These are phyloP conservation scores for Psilopsiagon aurifrons DNA, from an alignment of 2,113 vertebrate species.

Conservation along the genomic window DNA sequence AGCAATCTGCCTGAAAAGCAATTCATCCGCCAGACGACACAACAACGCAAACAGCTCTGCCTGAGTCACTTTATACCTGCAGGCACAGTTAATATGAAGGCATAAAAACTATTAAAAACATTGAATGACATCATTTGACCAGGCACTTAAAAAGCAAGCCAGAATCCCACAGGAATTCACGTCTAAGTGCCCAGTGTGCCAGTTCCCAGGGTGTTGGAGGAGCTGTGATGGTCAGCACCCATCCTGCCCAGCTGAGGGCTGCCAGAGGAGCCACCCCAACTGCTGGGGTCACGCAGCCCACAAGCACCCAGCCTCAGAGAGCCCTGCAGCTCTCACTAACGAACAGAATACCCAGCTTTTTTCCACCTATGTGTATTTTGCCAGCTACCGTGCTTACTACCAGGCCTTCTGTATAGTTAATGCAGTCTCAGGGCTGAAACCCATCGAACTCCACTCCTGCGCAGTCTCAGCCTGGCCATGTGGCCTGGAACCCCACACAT, in stretches of 20 bases:
- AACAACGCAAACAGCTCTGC: slow-evolving; percentile 95
- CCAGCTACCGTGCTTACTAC: neutral
- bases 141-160: neutral
- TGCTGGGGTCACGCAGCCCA: neutral
- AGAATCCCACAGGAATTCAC: neutral
- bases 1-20: slow-evolving; percentile 96
- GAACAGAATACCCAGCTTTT: neutral
- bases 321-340: neutral
- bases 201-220: neutral
- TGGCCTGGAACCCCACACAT: rapidly evolving
- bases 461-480: rapidly evolving
- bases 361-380: neutral
- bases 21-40: slow-evolving; percentile 95
- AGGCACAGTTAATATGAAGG: neutral
- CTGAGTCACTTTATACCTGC: slow-evolving; percentile 95
- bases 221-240: neutral
- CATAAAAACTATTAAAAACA: neutral
- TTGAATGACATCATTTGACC: neutral
- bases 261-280: rapidly evolving
- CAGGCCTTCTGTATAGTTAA: too few relatives aligned
- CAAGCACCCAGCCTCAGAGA: neutral
- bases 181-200: rapidly evolving
- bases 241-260: rapidly evolving
- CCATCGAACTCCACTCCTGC: rapidly evolving
- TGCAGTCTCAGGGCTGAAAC: neutral